Percentiles rank a stretch among this genome's conserved stretches.
Evolutionary conservation across 2,113 vertebrate genomes (phyloP).

Genomic region (human (Homo sapiens)): DNA sequence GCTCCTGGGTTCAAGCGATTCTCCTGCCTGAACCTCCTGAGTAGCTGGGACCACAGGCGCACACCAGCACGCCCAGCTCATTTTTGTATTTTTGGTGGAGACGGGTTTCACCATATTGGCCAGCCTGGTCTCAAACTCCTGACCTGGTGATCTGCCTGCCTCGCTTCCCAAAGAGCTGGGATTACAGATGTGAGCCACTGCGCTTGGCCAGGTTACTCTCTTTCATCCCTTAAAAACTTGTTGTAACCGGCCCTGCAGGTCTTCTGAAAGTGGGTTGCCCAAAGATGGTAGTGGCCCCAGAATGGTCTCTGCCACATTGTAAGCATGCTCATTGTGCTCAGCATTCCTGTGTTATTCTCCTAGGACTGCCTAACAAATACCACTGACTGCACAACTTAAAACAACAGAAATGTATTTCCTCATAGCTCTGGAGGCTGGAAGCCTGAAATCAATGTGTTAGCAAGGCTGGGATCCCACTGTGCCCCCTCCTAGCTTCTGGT

Average conservation of each 20-base stretch:
- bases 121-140: no score
- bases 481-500: background rate
- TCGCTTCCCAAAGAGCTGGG: no score
- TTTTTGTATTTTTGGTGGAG: no score
- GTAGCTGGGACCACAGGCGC: no score
- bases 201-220: background rate
- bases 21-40: no score
- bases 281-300: background rate
- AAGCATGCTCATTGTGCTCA: background rate
- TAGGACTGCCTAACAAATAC: background rate
- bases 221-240: background rate
- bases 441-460: background rate
- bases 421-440: background rate
- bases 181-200: no score
- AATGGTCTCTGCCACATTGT: background rate
- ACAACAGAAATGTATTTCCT: background rate
- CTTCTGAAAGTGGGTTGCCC: background rate
- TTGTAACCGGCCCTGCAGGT: background rate
- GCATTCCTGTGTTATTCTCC: background rate
- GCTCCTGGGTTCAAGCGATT: no score
- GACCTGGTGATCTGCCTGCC: no score
- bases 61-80: no score
- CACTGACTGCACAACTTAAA: background rate
- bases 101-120: no score
- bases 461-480: background rate